Evolutionary conservation across 1,140 invertebrate species (phyloP), one percentile per base, ranked within the genome.

Genomic region (Drosophila bocki): DNA sequence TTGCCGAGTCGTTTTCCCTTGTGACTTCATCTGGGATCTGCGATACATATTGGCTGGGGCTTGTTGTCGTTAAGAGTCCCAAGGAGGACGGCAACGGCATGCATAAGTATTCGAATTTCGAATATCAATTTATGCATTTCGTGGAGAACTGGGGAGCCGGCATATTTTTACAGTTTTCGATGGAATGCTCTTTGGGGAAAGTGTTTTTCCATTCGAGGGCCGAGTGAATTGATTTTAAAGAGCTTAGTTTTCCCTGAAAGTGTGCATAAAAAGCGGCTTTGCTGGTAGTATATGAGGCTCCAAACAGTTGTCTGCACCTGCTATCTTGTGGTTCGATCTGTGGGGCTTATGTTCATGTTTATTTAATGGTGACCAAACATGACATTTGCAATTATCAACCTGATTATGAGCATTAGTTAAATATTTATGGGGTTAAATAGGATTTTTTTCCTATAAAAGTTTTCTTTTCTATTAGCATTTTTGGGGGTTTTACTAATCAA

Each of bases 101-200:
- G 62, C 65, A 84, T 67, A 74, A 81, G 75, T 80, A 68, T 78
- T 88, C 77, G 84, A 78, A 90, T 90, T 78, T 88, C 80, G 84
- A 81, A 90, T 84, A 90, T 90, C 80, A 88, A 88, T 88, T 88
- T 90, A 88, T 88, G 80, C 58, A 60, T 78, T 60, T 78, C 64
- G 26, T 39, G 13, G 37, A 79, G 65, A 79, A 71, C 63, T 61
- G 71, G 61, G 64, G 68, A 60, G 53, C 61, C 68, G 72, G 76
- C 85, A 84, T 78, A 78, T 70, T 88, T 83, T 80, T 65, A 83
- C 65, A 76, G 63, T 62, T 77, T 76, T 51, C 29, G 29, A 39
- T 60, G 53, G 59, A 60, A 56, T 68, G 60, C 57, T 60, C 39
- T 67, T 59, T 35, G 74, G 83, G 61, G 75, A 87, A 86, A 86